phyloP scores from a whole-genome alignment of 2,888 invertebrate species.

The Drosophila pseudotakahashii region DNA sequence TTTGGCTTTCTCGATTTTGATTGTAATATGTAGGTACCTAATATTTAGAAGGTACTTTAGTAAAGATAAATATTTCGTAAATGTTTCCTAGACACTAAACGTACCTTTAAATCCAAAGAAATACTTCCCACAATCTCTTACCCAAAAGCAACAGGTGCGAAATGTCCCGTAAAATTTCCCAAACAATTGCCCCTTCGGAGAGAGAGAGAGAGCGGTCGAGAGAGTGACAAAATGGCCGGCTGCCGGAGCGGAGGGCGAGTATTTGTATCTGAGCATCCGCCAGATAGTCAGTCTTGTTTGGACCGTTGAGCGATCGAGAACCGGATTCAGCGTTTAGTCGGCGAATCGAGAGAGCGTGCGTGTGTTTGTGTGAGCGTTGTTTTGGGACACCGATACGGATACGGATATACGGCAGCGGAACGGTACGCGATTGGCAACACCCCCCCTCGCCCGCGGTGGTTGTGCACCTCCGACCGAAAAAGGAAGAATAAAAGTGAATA shows the following conservation, averaged over 20 bases:
- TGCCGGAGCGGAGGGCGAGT: conserved; percentile 3
- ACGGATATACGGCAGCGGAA: conserved; percentile 47
- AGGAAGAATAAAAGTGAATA: conserved; percentile 36
- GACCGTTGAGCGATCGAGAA: conserved; percentile 61
- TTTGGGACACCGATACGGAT: conserved; percentile 52
- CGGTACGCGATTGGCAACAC: conserved; percentile 60
- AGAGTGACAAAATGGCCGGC: conserved; percentile 18
- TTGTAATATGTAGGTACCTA: too few relatives aligned
- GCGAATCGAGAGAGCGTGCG: conserved; percentile 43
- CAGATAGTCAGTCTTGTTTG: conserved; percentile 49
- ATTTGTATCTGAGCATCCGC: conserved; percentile 9
- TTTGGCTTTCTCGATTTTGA: too few relatives aligned
- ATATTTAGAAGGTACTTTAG: too few relatives aligned
- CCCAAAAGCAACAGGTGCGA: conserved; percentile 23
- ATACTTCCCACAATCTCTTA: neutral
- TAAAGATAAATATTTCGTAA: too few relatives aligned
- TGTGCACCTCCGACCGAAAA: conserved; percentile 18
- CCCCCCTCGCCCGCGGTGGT: conserved; percentile 70
- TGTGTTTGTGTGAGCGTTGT: conserved; percentile 52
- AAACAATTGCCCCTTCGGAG: conserved; percentile 26
- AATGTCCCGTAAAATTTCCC: conserved; percentile 43
- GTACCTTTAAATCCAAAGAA: neutral
- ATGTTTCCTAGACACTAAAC: too few relatives aligned
- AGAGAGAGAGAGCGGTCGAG: neutral
- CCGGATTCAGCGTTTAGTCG: conserved; percentile 51